Conservation (phyloP, 2,113 vertebrate species). For the Craseonycteris thonglongyai region DNA sequence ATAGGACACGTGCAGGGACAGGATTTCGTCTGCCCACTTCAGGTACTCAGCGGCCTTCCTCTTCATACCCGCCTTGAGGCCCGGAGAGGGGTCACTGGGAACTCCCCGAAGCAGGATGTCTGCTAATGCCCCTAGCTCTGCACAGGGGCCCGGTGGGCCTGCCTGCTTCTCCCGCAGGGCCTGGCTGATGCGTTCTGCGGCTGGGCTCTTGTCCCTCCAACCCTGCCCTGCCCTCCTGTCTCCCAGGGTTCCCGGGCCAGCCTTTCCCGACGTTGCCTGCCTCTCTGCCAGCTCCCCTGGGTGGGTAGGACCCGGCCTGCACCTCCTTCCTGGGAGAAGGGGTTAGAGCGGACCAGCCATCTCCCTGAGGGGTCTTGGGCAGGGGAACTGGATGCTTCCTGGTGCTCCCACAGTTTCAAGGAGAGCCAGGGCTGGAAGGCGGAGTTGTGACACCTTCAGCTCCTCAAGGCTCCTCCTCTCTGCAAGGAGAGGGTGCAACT, state of each 20-base stretch:
- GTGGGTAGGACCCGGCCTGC: neutral
- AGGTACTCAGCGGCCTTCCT: constrained; percentile 82
- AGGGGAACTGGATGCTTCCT: constrained; percentile 64
- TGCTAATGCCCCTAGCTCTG: neutral
- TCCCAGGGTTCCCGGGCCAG: neutral
- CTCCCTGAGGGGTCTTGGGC: constrained; percentile 71
- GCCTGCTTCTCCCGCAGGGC: constrained; percentile 73
- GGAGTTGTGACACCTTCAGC: constrained; percentile 61
- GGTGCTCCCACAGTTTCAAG: constrained; percentile 72
- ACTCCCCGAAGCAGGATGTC: constrained; percentile 83
- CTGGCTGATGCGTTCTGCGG: constrained; percentile 74
- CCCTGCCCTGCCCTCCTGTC: constrained; percentile 46
- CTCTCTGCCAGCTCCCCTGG: neutral
- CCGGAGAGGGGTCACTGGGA: constrained; percentile 79
- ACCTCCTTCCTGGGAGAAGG: constrained; percentile 79
- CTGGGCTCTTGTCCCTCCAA: too few species aligned
- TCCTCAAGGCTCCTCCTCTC: constrained; percentile 55
- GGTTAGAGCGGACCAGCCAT: constrained; percentile 85
- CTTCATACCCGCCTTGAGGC: constrained; percentile 80
- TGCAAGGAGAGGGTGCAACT: neutral
- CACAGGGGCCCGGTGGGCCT: constrained; percentile 48
- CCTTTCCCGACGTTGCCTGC: neutral
- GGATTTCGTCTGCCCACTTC: constrained; percentile 80
- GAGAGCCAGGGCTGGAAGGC: constrained; percentile 77
- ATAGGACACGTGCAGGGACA: constrained; percentile 65